phyloP scores from a whole-genome alignment of 2,888 invertebrate species.

The Trilocha varians region DNA sequence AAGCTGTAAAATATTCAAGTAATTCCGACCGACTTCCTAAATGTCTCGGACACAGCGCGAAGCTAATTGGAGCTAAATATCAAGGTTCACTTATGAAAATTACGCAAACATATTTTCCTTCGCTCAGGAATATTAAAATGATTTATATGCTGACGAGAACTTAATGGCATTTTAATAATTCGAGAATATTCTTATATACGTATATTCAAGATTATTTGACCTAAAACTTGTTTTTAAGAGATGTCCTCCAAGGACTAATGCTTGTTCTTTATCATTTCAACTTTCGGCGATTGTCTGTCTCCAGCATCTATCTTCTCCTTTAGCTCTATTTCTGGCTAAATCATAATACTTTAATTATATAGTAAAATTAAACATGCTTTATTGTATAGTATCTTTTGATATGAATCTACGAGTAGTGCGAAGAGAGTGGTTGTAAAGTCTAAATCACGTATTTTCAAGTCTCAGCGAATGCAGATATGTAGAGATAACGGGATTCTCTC shows the following conservation, averaged over 20 bases:
- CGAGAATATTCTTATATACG: neutral
- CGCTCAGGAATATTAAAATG: slow-evolving; percentile 3
- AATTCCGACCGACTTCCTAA: slow-evolving; percentile 10
- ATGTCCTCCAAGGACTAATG: no score
- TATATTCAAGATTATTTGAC: no score
- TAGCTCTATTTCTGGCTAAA: no score
- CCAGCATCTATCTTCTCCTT: no score
- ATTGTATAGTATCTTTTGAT: no score
- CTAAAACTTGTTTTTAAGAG: no score
- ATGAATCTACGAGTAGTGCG: slow-evolving; percentile 7
- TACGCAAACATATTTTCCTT: slow-evolving; percentile 19
- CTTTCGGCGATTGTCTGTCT: no score
- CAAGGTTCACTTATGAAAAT: slow-evolving; percentile 24
- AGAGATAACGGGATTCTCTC: slow-evolving; percentile 39
- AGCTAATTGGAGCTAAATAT: slow-evolving; percentile 27
- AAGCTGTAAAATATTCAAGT: slow-evolving; percentile 1
- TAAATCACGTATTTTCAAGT: slow-evolving; percentile 29
- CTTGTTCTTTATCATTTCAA: neutral
- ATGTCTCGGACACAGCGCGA: slow-evolving; percentile 17
- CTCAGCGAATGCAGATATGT: slow-evolving; percentile 34
- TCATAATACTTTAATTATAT: no score
- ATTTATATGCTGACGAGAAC: neutral
- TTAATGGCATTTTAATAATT: slow-evolving; percentile 2
- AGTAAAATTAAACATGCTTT: no score
- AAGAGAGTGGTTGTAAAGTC: slow-evolving; percentile 15